phyloP scores from a whole-genome alignment of 2,797 vertebrate genomes.

The Fistularia commersonii region DNA sequence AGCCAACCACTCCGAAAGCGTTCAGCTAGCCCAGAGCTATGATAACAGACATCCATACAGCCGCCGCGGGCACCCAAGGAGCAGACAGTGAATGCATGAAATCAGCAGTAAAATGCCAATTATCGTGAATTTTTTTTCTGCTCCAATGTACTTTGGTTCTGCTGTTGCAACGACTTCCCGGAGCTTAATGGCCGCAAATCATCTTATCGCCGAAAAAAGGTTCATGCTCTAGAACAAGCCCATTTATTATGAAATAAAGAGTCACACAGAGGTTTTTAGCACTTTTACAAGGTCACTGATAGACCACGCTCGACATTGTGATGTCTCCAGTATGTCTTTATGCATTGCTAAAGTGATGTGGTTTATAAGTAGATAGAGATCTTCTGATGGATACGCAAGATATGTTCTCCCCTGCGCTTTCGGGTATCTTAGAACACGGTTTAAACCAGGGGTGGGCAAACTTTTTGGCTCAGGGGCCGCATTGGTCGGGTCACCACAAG shows the following conservation, averaged over 20 bases:
- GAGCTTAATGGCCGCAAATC: slow-evolving; percentile 19
- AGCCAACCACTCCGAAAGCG: slow-evolving; percentile 34
- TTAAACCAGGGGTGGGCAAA: too few species aligned
- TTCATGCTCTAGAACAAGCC: slow-evolving; percentile 15
- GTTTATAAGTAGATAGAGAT: too few species aligned
- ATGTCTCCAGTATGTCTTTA: too few species aligned
- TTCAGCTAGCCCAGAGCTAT: slow-evolving; percentile 9
- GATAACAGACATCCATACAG: slow-evolving; percentile 17
- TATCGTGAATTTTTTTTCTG: slow-evolving; percentile 32
- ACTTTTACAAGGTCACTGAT: too few species aligned
- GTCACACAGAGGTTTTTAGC: background rate
- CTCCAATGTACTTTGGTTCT: slow-evolving; percentile 26
- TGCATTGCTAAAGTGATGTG: too few species aligned
- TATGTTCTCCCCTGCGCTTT: too few species aligned
- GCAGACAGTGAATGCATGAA: slow-evolving; percentile 31
- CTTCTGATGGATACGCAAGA: too few species aligned
- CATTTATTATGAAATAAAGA: slow-evolving; percentile 3
- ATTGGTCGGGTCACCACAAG: too few species aligned
- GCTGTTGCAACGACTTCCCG: slow-evolving; percentile 10
- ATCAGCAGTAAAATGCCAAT: slow-evolving; percentile 43
- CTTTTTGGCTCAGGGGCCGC: too few species aligned
- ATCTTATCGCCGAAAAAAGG: slow-evolving; percentile 11
- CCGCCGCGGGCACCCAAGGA: slow-evolving; percentile 7
- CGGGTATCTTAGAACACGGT: background rate
- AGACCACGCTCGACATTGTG: too few species aligned